phyloP scores from a whole-genome alignment of 2,888 invertebrate species.

The Orthonychiurus folsomi region DNA sequence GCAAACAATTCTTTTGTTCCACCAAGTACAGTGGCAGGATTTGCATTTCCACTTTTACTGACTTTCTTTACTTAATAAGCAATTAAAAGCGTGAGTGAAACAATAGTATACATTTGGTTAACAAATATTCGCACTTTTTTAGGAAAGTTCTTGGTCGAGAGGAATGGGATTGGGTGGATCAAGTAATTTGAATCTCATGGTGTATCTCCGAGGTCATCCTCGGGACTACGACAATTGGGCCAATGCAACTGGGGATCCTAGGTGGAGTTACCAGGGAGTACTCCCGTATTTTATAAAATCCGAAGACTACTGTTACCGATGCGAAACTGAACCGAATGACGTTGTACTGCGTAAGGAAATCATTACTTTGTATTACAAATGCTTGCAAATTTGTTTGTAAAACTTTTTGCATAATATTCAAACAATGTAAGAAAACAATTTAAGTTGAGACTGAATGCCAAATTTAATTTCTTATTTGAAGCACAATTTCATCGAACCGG shows the following conservation, averaged over 20 bases:
- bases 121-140: not conserved
- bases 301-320: constrained; percentile 36
- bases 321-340: constrained; percentile 19
- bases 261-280: constrained; percentile 32
- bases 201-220: constrained; percentile 24
- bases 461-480: constrained; percentile 16
- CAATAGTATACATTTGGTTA: too few species aligned
- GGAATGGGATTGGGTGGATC: constrained; percentile 34
- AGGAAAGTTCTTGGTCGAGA: constrained; percentile 21
- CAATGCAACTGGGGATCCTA: constrained; percentile 32
- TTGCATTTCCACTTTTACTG: too few species aligned
- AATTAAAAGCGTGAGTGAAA: too few species aligned
- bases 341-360: not conserved
- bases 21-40: too few species aligned
- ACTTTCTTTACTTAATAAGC: too few species aligned
- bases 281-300: constrained; percentile 37
- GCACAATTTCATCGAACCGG: constrained; percentile 34
- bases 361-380: not conserved
- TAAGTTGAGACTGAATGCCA: not conserved
- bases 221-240: constrained; percentile 36
- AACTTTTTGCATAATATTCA: too few species aligned
- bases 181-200: constrained; percentile 32
- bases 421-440: too few species aligned
- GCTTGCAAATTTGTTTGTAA: too few species aligned
- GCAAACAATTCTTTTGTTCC: too few species aligned